Evolutionary conservation across 2,888 invertebrate genomes (phyloP), one percentile per base, ranked within the genome.

Genomic region (Drosophila limbata): DNA sequence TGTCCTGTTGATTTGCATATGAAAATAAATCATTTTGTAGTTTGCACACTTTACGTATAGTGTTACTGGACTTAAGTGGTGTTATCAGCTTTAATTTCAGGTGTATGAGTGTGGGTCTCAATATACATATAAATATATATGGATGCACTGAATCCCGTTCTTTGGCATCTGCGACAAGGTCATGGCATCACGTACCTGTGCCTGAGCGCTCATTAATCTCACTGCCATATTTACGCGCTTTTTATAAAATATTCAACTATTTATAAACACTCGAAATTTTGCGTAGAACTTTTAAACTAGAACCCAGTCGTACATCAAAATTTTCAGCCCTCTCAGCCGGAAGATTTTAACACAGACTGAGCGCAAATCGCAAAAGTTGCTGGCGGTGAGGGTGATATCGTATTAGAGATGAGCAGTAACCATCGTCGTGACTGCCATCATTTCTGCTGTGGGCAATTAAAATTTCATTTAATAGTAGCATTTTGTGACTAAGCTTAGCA

Each of bases 321-420:
- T 91, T 92, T 92, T 92, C 92, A 92, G 92, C 92, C 92, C 90
- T 92, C 92, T 92, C 88, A 92, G 91, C 92, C 92, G 92, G 92
- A 92, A 92, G 92, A 92, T 92, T 89, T 90, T 79, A 84, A 89
- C 88, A 90, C 89, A 90, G 89, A 88, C 82, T 90, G 89, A 84
- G 69, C 64, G 45, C 52, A 71, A 70, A 60, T 67, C 59, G 75
- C 51, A n/a, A 50, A 73, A 72, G 1, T 39, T 52, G 60, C 60
- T 66, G 39, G 57, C 47, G 57, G 47, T 25, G 73, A 66, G 60
- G 67, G 67, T 74, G 64, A 61, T 50, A 53, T 69, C 21, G 62
- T 45, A 33, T 47, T 70, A 74, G 73, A 56, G 73, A 52, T 73
- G 73, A 35, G 67, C 59, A 51, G 0, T 19, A 28, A 21, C 8